Percentiles rank a stretch among this genome's conserved stretches.
phyloP scores from a whole-genome alignment of 1,140 invertebrate genomes.

The Tetraneura akinire region DNA sequence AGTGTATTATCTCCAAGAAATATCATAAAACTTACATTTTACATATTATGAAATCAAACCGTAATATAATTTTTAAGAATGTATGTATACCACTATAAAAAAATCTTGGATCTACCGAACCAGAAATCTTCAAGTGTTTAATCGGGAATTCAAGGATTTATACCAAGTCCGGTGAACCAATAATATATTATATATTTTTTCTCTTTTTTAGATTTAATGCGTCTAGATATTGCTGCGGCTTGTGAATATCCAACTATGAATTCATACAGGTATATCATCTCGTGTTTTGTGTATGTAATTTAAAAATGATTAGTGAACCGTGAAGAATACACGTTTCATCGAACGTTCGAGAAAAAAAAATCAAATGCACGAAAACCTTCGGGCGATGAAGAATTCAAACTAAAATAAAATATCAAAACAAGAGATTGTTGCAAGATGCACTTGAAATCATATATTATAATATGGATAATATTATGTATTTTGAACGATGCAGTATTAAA shows the following conservation, averaged over 20 bases:
- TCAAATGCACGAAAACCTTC: constrained; percentile 43
- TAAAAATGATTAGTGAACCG: constrained; percentile 50
- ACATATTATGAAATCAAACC: neutral
- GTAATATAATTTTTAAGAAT: constrained; percentile 10
- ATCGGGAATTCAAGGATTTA: constrained; percentile 32
- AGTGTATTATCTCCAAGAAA: no score
- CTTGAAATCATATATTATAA: neutral
- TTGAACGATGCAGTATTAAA: neutral
- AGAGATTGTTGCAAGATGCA: constrained; percentile 9
- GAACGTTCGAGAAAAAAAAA: constrained; percentile 22
- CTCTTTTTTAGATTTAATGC: constrained; percentile 28
- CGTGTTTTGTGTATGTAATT: constrained; percentile 36
- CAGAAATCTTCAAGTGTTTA: constrained; percentile 40
- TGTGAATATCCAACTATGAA: constrained; percentile 28
- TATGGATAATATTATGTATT: neutral
- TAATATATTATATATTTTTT: constrained; percentile 14
- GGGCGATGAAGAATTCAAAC: neutral
- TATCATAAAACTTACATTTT: no score
- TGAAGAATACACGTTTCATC: constrained; percentile 48
- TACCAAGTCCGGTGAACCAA: constrained; percentile 4
- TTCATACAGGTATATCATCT: neutral
- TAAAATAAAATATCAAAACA: constrained; percentile 25
- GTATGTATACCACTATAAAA: neutral
- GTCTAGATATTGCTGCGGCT: neutral
- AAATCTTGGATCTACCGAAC: constrained; percentile 2